Evolutionary conservation across 2,888 invertebrate genomes (phyloP), one percentile per base, ranked within the genome.

Genomic region (Ophioninae sp.): DNA sequence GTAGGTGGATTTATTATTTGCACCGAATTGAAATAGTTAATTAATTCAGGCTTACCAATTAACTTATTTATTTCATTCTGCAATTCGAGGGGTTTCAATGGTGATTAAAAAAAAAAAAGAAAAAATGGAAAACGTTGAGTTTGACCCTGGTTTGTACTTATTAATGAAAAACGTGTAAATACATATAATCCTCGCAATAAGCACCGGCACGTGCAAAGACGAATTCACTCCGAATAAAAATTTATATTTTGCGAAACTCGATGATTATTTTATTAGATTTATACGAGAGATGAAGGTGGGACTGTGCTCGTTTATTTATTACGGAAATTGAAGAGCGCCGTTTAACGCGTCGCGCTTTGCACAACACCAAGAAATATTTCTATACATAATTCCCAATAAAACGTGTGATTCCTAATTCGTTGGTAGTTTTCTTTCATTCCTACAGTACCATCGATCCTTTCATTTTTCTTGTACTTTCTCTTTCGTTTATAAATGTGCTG

Each of bases 241-340:
- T 62, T 61, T 65, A 75, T 84, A 81, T 81, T 84, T 84, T 84
- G 78, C 78, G 41, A 44, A 0, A 7, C 39, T 23, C 44, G 82
- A 77, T 77, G 82, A 79, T 80, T 77, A 77, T 70, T 62, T 44
- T 59, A 62, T 50, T 79, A 81, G 68, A 85, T 79, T 75, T 65
- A 50, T 67, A 77, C 39, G 50, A 50, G 74, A 83, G 70, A 68
- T 44, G 5, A 20, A 59, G 70, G 72, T 68, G 68, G 61, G 50
- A 69, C 57, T 41, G 56, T 56, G 44, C 30, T 41, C 70, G 44
- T 70, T 73, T 77, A 82, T 81, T 77, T 83, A 79, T 79, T 79
- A 74, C 57, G 65, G 56, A 62, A 61, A 65, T 74, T 20, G 10
- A 41, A 79, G 59, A 80, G 57, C 10, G 50, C 50, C 57, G 39